A percentile compares a stretch with the other conserved stretches of the same genome.
Evolutionary conservation across 2,888 invertebrate genomes (phyloP).

Genomic region (Onchidella celtica): DNA sequence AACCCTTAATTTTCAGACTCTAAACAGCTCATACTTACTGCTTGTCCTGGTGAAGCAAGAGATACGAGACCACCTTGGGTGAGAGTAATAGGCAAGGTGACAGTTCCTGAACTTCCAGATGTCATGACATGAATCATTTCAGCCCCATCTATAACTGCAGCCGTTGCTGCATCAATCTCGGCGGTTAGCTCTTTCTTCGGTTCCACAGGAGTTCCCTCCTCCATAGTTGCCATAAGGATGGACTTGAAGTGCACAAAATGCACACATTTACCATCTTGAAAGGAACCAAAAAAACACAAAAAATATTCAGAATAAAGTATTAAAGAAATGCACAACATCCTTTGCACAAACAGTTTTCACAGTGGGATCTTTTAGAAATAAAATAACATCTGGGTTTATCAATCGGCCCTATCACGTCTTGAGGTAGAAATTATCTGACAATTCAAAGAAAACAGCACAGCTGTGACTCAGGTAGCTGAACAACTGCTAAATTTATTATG

Average conservation of each 20-base stretch:
- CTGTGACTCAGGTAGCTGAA: no score
- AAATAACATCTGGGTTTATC: no score
- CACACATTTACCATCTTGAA: not conserved
- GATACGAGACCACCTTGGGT: conserved; percentile 72
- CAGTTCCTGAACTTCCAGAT: conserved; percentile 56
- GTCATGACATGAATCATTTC: conserved; percentile 73
- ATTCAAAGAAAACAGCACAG: no score
- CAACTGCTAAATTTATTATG: no score
- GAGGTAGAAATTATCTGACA: no score
- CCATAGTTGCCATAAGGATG: conserved; percentile 34
- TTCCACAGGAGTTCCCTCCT: conserved; percentile 47
- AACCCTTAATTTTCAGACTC: no score
- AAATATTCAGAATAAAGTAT: not conserved
- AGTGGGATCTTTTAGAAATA: no score
- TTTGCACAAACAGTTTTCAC: no score
- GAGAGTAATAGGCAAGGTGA: conserved; percentile 73
- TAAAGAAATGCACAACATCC: no score
- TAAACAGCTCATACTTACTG: no score
- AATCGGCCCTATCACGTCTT: no score
- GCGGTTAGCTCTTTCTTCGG: conserved; percentile 44
- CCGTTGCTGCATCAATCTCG: conserved; percentile 35
- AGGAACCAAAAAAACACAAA: not conserved
- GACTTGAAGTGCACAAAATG: conserved; percentile 1
- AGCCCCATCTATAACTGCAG: conserved; percentile 53
- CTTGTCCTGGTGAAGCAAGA: conserved; percentile 56